Evolutionary conservation across 2,113 vertebrate species (phyloP), one percentile per base, ranked within the genome.

Genomic region (Epinephelus moara): DNA sequence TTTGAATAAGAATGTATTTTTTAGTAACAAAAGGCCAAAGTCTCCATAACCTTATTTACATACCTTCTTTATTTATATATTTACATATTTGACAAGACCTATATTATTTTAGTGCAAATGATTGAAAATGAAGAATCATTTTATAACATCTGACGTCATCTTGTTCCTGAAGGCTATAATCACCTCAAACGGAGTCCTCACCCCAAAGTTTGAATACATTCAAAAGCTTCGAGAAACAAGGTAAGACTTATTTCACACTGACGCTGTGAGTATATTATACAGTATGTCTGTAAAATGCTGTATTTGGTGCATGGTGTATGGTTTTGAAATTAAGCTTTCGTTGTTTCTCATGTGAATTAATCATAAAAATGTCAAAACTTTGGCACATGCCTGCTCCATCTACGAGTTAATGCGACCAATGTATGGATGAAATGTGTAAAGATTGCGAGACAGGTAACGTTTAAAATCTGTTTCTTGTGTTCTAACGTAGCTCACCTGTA

Each of bases 161-260:
- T 71, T 75, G 7, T 84, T 52, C 11, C 88, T 95, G 69, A 91
- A 99, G 98, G 98, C 98, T 89, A 96, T 99, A 88, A 99, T 99
- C 94, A 95, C 97, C 42, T 98, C 98, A 62, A 99, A 99, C 49
- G 98, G 98, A 85, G 93, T 81, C n/a, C 94, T 99, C 86, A 96
- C 98, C 88, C 94, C 97, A 6, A 99, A 99, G 87, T 99, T 97
- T 94, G 96, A 99, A 81, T 99, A 99, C 90, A 99, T 99, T 67
- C 96, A 97, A 93, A 99, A 97, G 88, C 86, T 99, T 56, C 95
- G 98, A 79, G 97, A 98, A 61, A 96, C 74, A 93, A 97, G 97
- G 98, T 99, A 96, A 91, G 88, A 62, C 87, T 68, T 50, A 6
- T 42, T 64, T 47, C 62, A 25, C 8, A 6, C 37, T 50, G 14